A percentile compares a stretch with the other conserved stretches of the same genome.
Conservation (phyloP, 1,140 invertebrate species). For the Orchestia grillus region DNA sequence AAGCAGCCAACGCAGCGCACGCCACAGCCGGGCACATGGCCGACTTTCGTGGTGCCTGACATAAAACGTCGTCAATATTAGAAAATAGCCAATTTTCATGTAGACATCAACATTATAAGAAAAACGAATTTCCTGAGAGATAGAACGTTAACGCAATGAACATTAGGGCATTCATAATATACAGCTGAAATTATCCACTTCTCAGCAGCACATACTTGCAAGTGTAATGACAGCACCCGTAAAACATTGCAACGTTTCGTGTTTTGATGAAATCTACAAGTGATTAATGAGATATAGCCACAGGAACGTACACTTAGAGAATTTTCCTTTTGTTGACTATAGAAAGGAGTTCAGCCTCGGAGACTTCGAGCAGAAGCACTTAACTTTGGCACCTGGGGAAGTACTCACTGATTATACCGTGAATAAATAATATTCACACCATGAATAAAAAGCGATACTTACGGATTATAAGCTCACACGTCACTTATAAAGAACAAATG, state of each 20-base stretch:
- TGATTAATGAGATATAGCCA: background rate
- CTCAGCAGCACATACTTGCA: no score
- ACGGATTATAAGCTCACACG: background rate
- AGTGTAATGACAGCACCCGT: no score
- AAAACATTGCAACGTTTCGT: no score
- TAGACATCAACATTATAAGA: background rate
- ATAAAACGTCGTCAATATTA: background rate
- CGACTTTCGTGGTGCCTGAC: background rate
- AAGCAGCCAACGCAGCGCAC: background rate
- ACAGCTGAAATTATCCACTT: background rate
- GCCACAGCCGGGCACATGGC: background rate
- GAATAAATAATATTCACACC: no score
- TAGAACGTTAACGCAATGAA: background rate
- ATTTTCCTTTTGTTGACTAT: background rate
- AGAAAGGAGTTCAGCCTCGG: background rate
- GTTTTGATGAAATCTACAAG: no score
- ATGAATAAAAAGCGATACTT: background rate
- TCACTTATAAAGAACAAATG: background rate
- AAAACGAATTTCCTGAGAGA: background rate
- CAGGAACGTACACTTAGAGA: background rate
- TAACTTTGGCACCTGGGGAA: no score
- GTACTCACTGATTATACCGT: no score
- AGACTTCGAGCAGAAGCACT: background rate
- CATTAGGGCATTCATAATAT: background rate
- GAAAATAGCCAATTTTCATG: background rate